These are phyloP conservation scores for Andrena bucephala DNA, from an alignment of 2,888 invertebrate species.

Conservation along the genomic window DNA sequence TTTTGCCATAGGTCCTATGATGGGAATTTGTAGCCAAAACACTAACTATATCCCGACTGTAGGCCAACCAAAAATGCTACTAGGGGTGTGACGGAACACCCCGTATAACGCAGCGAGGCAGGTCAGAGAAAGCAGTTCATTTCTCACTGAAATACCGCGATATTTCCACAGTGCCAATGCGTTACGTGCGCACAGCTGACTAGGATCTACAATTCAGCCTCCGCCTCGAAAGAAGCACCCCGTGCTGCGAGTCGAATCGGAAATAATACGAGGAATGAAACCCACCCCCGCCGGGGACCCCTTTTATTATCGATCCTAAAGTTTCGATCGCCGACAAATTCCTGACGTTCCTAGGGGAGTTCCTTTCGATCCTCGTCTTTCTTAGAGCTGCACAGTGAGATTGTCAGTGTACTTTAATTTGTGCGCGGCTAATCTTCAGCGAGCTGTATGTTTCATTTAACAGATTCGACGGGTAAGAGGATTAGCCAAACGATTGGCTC, in stretches of 20 bases:
- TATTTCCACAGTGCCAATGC: conserved; percentile 59
- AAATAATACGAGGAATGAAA: conserved; percentile 47
- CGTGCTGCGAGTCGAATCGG: conserved; percentile 41
- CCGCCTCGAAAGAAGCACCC: conserved; percentile 54
- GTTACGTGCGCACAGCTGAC: conserved; percentile 53
- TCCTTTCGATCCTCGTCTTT: not conserved
- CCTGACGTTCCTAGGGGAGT: not conserved
- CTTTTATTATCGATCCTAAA: conserved; percentile 35
- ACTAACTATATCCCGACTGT: too few species aligned
- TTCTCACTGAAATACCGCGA: conserved; percentile 71
- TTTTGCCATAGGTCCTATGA: too few species aligned
- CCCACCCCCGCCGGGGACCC: not conserved
- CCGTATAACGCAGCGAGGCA: not conserved
- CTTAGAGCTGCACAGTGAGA: not conserved
- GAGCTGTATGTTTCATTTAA: conserved; percentile 1
- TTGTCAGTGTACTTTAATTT: not conserved
- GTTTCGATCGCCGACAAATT: conserved; percentile 25
- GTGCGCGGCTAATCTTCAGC: not conserved
- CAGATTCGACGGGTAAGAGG: not conserved
- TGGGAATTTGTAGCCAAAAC: too few species aligned
- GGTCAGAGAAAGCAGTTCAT: conserved; percentile 57
- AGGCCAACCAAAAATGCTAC: too few species aligned
- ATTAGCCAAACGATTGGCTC: conserved; percentile 2
- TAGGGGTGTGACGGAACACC: not conserved
- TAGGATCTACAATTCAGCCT: conserved; percentile 56